phyloP scores from a whole-genome alignment of 2,113 vertebrate species.

The Oreochromis spilurus region DNA sequence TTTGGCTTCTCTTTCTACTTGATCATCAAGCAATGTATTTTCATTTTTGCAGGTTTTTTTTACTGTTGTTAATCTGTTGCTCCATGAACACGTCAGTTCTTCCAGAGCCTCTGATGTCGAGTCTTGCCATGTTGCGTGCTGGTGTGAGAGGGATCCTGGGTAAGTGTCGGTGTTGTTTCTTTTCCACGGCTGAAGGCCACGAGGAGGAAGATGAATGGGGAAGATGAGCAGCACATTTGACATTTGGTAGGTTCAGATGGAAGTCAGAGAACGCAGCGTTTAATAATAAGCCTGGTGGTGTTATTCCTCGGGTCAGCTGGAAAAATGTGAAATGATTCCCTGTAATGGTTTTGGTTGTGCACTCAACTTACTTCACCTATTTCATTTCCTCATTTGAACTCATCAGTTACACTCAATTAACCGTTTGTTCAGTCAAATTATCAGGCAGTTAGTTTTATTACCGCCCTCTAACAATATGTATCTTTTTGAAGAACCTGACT shows the following conservation, averaged over 20 bases:
- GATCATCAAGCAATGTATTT: not conserved
- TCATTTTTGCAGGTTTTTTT: not conserved
- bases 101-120: not conserved
- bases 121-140: not conserved
- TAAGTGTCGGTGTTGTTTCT: not conserved
- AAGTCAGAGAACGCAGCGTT: not conserved
- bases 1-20: not conserved
- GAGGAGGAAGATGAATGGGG: not conserved
- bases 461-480: not conserved
- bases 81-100: not conserved
- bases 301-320: not conserved
- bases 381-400: not conserved
- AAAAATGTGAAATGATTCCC: not conserved
- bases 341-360: not conserved
- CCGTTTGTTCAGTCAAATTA: not conserved
- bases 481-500: not conserved
- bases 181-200: not conserved
- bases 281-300: not conserved
- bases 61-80: not conserved
- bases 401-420: not conserved
- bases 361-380: not conserved
- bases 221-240: not conserved
- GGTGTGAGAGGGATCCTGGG: not conserved
- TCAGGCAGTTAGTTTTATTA: not conserved
- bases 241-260: not conserved